phyloP scores from a whole-genome alignment of 2,888 invertebrate genomes.

The Autographa gamma region DNA sequence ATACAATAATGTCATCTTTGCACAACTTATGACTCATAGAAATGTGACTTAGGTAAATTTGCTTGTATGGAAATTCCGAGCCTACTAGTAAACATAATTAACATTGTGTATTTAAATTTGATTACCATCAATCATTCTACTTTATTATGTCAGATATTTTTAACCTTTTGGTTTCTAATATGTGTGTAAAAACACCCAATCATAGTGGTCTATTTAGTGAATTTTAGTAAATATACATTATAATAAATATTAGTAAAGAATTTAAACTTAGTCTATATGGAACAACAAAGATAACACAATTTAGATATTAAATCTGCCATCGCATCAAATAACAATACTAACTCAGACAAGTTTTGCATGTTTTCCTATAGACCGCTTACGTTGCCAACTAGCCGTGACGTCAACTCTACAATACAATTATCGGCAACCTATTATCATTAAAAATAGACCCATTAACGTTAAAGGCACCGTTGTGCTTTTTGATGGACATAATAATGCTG shows the following conservation, averaged over 20 bases:
- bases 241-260: background rate
- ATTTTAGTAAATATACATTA: no score
- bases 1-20: slow-evolving; percentile 29
- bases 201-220: no score
- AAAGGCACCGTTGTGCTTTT: slow-evolving; percentile 53
- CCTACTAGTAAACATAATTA: slow-evolving; percentile 44
- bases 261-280: slow-evolving; percentile 11
- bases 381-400: slow-evolving; percentile 61
- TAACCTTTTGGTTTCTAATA: background rate
- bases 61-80: slow-evolving; percentile 43
- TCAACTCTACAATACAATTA: slow-evolving; percentile 58
- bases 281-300: slow-evolving; percentile 24
- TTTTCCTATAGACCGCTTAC: slow-evolving; percentile 51
- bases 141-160: slow-evolving; percentile 21
- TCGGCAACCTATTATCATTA: slow-evolving; percentile 61
- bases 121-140: slow-evolving; percentile 25
- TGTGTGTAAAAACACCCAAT: background rate
- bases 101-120: slow-evolving; percentile 22
- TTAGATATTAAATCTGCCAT: slow-evolving; percentile 47
- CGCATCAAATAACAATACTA: slow-evolving; percentile 47
- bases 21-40: slow-evolving; percentile 42
- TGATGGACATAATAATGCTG: slow-evolving; percentile 34
- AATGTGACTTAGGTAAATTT: slow-evolving; percentile 47
- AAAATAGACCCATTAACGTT: slow-evolving; percentile 61
- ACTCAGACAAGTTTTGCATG: slow-evolving; percentile 55